These are phyloP conservation scores for Coecobrya sp. DNA, from an alignment of 2,888 invertebrate species.

Conservation along the genomic window DNA sequence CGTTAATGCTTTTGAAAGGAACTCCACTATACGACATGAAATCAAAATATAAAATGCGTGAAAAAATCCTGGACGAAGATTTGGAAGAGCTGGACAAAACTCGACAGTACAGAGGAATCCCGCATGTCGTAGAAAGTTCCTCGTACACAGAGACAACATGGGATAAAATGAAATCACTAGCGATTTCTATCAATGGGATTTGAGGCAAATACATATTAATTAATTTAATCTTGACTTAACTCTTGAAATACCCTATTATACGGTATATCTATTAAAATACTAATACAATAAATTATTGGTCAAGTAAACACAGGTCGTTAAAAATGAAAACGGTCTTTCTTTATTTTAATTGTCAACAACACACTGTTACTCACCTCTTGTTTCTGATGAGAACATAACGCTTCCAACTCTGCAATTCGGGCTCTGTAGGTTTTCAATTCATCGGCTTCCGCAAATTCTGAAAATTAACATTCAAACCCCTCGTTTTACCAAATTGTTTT, in stretches of 20 bases:
- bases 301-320: too few relatives aligned
- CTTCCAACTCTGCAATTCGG: conserved; percentile 89
- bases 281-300: too few relatives aligned
- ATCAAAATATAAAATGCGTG: conserved; percentile 1
- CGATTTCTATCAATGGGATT: conserved; percentile 21
- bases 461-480: neutral
- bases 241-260: too few relatives aligned
- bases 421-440: conserved; percentile 87
- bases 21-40: conserved; percentile 51
- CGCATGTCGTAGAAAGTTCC: conserved; percentile 65
- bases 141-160: conserved; percentile 50
- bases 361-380: conserved; percentile 89
- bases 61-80: conserved; percentile 54
- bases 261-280: too few relatives aligned
- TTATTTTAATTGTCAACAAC: too few relatives aligned
- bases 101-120: conserved; percentile 61
- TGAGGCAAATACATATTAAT: too few relatives aligned
- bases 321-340: too few relatives aligned
- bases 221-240: too few relatives aligned
- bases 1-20: conserved; percentile 57
- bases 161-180: conserved; percentile 62
- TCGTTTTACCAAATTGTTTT: too few relatives aligned
- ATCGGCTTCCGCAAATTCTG: conserved; percentile 80
- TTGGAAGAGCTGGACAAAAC: conserved; percentile 63
- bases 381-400: conserved; percentile 90